Base-by-base conservation (phyloP, 2,797 vertebrate genomes). In the Lycodopsis pacificus region DNA sequence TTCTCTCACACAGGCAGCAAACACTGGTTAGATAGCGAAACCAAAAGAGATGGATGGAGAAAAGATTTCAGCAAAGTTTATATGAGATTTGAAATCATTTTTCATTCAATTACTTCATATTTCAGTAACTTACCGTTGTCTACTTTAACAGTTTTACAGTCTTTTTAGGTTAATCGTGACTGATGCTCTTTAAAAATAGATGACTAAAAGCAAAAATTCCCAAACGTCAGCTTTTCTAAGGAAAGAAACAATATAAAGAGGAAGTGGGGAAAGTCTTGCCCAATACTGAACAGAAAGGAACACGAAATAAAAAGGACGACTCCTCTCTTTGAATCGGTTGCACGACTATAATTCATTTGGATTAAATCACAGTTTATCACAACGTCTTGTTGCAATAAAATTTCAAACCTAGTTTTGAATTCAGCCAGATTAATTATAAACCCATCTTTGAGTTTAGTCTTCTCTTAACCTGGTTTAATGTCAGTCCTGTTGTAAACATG, bases 211-310 rank as follows among this genome's bases (percentile, higher is more conserved):
- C 11, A 44, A 61, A 38, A 68, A 46, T 38, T 48, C 11, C 7
- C 8, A 7, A 4, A 4, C 0, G n/a, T 54, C 63, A 42, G 15
- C 79, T 36, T 27, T 71, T 54, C 27, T n/a, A 22, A 34, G 46
- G n/a, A 80, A 36, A 61, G 7, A 32, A 49, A 15, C n/a, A 49
- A 13, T 30, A 48, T 48, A 81, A 76, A 79, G 51, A 76, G 59
- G 85, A 89, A 83, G 73, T 63, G 71, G 78, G 49, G 49, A 66
- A 61, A 66, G 36, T 56, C 4, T 76, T 74, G 19, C 25, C 22
- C 38, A 83, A 81, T 20, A 7, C n/a, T 70, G 44, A 6, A 25
- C 0, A 2, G 2, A 56, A 36, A 36, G 9, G 1, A 56, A 8
- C 17, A 13, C 51, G 1, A 30, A 56, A 56, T 15, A 17, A 30